These are phyloP conservation scores for Megalonaias nervosa DNA, from an alignment of 1,140 invertebrate species.

Conservation along the genomic window DNA sequence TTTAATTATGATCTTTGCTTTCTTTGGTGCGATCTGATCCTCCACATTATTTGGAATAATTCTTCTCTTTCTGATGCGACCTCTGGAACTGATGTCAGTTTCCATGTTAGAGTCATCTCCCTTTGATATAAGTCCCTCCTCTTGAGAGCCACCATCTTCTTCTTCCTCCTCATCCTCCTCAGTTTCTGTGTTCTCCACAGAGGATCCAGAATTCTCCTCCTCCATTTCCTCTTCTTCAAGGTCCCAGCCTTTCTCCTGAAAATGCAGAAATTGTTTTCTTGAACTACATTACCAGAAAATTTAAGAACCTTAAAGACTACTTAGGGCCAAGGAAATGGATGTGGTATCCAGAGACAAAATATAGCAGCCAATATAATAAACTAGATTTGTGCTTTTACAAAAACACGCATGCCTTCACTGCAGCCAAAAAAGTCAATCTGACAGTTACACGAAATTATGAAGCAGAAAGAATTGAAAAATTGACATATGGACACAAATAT, in stretches of 20 bases:
- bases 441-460: too few species aligned
- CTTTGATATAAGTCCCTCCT: slow-evolving; percentile 10
- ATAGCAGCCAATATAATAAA: too few species aligned
- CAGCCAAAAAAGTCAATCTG: too few species aligned
- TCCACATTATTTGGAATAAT: slow-evolving; percentile 66
- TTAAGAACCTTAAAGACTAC: too few species aligned
- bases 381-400: too few species aligned
- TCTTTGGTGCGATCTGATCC: slow-evolving; percentile 50
- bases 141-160: slow-evolving; percentile 11
- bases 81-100: slow-evolving; percentile 59
- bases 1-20: slow-evolving; percentile 32
- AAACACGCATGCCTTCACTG: too few species aligned
- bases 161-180: slow-evolving; percentile 24
- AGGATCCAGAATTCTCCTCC: slow-evolving; percentile 30
- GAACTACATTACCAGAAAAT: too few species aligned
- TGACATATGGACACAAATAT: too few species aligned
- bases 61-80: slow-evolving; percentile 62
- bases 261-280: background rate
- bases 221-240: slow-evolving; percentile 40
- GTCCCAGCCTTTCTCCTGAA: slow-evolving; percentile 27
- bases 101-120: slow-evolving; percentile 14
- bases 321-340: too few species aligned
- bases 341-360: too few species aligned
- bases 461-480: too few species aligned
- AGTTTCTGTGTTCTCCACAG: slow-evolving; percentile 13